Evolutionary conservation across 2,888 invertebrate genomes (phyloP).

Genomic region (Campoplex nolae): DNA sequence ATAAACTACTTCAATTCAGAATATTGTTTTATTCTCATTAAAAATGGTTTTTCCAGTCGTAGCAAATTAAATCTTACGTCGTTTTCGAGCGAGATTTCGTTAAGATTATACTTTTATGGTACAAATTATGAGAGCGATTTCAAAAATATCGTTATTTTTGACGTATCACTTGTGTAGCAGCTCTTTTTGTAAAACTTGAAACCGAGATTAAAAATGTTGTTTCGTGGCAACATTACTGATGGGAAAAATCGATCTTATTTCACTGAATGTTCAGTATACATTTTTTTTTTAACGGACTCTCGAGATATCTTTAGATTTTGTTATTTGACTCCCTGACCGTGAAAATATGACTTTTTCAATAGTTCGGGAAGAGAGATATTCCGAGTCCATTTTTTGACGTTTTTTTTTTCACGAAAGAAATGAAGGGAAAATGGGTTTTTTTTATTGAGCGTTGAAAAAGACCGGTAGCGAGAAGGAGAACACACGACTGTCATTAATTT

Average conservation of each 20-base stretch:
- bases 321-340: neutral
- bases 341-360: neutral
- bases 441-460: conserved; percentile 25
- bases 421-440: neutral
- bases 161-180: neutral
- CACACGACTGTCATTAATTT: conserved; percentile 74
- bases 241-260: too few species aligned
- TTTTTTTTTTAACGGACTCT: neutral
- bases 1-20: neutral
- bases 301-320: neutral
- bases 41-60: neutral
- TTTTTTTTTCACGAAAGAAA: neutral
- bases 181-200: neutral
- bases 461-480: conserved; percentile 50
- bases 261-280: too few species aligned
- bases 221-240: too few species aligned
- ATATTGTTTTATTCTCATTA: conserved; percentile 28
- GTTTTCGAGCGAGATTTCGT: neutral
- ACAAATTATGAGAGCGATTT: neutral
- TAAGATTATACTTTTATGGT: neutral
- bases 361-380: neutral
- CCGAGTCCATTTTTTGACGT: neutral
- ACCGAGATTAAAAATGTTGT: neutral
- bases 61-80: conserved; percentile 8
- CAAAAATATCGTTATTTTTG: neutral